Base-by-base conservation (phyloP, 2,888 invertebrate genomes). In the Xylophagus ater region DNA sequence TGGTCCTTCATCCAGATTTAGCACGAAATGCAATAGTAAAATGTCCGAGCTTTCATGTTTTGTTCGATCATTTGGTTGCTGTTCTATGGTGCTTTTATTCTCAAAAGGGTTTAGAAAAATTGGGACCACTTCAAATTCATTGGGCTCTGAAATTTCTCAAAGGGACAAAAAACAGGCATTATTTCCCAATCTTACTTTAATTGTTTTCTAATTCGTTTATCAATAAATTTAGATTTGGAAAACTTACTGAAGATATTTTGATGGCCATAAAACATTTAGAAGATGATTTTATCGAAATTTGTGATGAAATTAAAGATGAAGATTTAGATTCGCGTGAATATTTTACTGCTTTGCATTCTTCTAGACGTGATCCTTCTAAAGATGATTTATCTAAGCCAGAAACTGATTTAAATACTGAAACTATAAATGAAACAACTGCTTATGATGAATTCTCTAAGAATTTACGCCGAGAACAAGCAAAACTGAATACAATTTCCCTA, bases 61-160 rank as follows among this genome's bases (percentile, higher is more conserved):
- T 51, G 4, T 26, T 51, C 15, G 51, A 52, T 41, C 51, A 52
- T 34, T 37, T 44, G 7, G 34, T 52, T 2, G 51, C 51, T 7
- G 44, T 52, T 8, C 34, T 52, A 2, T 52, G 51, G 50, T 28
- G 35, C 6, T 32, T 46, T 8, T 52, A 49, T 35, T 48, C 49
- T 3, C 7, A 24, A 3, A 35, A 37, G 19, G 13, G 35, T 10
- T 18, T 29, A 9, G 24, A 33, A 4, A 14, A 32, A 13, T 38
- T 50, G 21, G 31, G 40, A n/a, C 36, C 47, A 20, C 14, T 25
- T 17, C 48, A 51, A 33, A 35, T 51, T 4, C 46, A 43, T 34
- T 52, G 51, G 51, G 47, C 50, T 2, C 24, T 50, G 4, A 47
- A 43, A 34, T 47, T 52, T 29, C 41, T 52, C n/a, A 47, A 50